phyloP scores from a whole-genome alignment of 2,797 vertebrate species.

The Dicrostonyx torquatus region DNA sequence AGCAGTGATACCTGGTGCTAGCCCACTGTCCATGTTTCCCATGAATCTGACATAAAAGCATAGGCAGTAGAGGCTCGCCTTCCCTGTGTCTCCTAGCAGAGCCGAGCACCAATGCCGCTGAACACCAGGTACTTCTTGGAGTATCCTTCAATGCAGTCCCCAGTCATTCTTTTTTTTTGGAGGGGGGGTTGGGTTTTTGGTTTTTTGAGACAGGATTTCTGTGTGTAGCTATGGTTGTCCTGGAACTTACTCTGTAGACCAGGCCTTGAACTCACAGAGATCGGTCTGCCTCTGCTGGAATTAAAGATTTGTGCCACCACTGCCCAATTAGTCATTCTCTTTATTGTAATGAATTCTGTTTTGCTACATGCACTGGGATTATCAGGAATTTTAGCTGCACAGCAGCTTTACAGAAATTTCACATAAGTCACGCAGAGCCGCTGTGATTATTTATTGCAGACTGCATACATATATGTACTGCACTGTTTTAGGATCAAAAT shows the following conservation, averaged over 20 bases:
- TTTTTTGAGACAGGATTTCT: neutral
- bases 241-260: neutral
- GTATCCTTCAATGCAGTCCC: constrained; percentile 9
- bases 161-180: neutral
- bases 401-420: neutral
- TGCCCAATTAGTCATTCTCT: neutral
- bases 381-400: constrained; percentile 19
- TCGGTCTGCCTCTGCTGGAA: neutral
- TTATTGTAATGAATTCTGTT: constrained; percentile 36
- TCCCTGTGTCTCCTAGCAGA: constrained; percentile 37
- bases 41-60: constrained; percentile 64
- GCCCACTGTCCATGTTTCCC: constrained; percentile 67
- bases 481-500: neutral
- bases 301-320: neutral
- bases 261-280: neutral
- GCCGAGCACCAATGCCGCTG: constrained; percentile 46
- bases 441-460: neutral
- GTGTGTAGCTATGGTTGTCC: neutral
- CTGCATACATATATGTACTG: neutral
- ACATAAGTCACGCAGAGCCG: neutral
- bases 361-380: neutral
- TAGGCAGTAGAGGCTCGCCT: constrained; percentile 67
- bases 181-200: no score
- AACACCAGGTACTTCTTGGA: constrained; percentile 34
- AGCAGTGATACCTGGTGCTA: constrained; percentile 72